Conservation (phyloP, 2,113 vertebrate genomes). For the Gavia stellata region DNA sequence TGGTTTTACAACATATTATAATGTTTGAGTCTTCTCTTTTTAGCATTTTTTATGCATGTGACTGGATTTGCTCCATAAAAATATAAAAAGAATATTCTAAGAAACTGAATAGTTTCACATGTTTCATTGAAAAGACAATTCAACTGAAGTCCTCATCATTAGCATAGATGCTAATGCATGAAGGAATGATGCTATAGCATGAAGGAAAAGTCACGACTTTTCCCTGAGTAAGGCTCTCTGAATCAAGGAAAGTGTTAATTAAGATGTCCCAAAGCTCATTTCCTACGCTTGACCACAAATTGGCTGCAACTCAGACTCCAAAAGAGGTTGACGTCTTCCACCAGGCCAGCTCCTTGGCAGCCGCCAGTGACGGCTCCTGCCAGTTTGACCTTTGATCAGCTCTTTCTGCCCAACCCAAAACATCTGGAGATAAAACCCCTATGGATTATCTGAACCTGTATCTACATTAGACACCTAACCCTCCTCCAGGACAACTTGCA, state of each 20-base stretch:
- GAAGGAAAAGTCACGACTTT: not conserved
- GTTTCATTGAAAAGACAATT: not conserved
- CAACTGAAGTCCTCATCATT: not conserved
- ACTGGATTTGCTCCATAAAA: not conserved
- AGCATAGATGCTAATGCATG: not conserved
- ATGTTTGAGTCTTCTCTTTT: not conserved
- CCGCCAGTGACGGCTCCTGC: not conserved
- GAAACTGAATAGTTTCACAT: not conserved
- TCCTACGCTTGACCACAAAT: not conserved
- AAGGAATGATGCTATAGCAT: not conserved
- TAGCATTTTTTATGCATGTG: not conserved
- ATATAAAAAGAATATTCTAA: not conserved
- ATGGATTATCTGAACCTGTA: not conserved
- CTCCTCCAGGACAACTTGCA: not conserved
- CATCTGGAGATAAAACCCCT: accelerated
- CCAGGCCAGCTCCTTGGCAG: not conserved
- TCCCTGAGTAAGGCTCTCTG: not conserved
- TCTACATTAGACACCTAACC: not conserved
- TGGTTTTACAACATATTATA: not conserved
- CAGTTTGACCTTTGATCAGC: not conserved
- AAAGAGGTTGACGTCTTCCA: not conserved
- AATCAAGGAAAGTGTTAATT: not conserved
- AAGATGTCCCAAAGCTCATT: not conserved
- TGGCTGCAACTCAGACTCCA: not conserved
- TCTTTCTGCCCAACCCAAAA: not conserved